A percentile compares a stretch with the other conserved stretches of the same genome.
Conservation (phyloP, 2,888 invertebrate genomes). For the Pollenia labialis region DNA sequence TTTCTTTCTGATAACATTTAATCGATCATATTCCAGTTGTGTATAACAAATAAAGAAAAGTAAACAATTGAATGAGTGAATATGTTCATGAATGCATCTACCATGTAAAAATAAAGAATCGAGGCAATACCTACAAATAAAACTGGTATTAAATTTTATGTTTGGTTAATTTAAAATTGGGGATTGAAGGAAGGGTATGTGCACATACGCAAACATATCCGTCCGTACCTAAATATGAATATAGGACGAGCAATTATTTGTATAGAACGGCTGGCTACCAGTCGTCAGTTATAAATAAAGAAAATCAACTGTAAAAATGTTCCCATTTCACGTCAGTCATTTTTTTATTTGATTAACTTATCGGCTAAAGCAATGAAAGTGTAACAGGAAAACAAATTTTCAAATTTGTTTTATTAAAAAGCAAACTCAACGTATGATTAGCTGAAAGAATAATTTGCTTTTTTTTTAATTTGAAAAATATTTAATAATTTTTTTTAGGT, state of each 20-base stretch:
- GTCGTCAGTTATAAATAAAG: conserved; percentile 6
- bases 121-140: conserved; percentile 41
- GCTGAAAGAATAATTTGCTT: background rate
- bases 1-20: conserved; percentile 60
- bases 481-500: conserved; percentile 7
- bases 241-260: conserved; percentile 18
- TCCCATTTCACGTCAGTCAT: conserved; percentile 41
- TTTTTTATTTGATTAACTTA: conserved; percentile 57
- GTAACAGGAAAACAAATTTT: conserved; percentile 11
- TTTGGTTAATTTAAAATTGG: conserved; percentile 13
- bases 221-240: conserved; percentile 21
- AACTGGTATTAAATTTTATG: conserved; percentile 18
- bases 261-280: conserved; percentile 3
- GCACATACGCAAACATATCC: background rate
- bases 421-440: background rate
- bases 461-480: background rate
- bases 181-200: conserved; percentile 49
- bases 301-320: conserved; percentile 55
- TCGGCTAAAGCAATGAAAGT: conserved; percentile 42
- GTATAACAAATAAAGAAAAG: conserved; percentile 36
- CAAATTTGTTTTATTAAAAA: background rate
- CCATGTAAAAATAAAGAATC: conserved; percentile 10
- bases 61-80: conserved; percentile 18
- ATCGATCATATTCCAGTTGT: conserved; percentile 64
- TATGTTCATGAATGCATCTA: too few relatives aligned